phyloP scores from a whole-genome alignment of 1,140 invertebrate species.

The Maniola jurtina region DNA sequence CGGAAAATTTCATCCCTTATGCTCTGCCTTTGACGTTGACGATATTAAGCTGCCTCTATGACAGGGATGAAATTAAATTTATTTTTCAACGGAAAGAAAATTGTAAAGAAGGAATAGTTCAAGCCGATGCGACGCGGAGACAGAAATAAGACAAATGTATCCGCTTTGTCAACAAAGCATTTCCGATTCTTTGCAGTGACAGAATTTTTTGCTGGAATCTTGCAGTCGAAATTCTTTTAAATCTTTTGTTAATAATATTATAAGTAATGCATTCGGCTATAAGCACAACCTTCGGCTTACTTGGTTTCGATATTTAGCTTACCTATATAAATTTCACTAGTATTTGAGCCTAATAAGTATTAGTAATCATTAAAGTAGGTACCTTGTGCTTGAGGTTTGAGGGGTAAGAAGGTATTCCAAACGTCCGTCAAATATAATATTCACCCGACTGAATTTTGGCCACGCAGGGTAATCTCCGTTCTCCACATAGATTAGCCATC shows the following conservation, averaged over 20 bases:
- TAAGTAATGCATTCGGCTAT: background rate
- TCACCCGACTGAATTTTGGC: too few species aligned
- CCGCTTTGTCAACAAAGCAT: conserved; percentile 21
- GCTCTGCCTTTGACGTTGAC: conserved; percentile 21
- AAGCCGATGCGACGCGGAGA: conserved; percentile 12
- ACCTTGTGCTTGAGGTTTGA: too few species aligned
- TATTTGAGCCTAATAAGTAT: too few species aligned
- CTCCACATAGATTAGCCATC: too few species aligned
- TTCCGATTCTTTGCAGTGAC: conserved; percentile 7
- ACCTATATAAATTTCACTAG: too few species aligned
- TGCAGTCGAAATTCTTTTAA: background rate
- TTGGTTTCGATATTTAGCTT: too few species aligned
- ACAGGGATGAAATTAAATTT: conserved; percentile 22
- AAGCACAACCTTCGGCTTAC: background rate
- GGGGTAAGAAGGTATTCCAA: too few species aligned
- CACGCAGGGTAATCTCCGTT: too few species aligned
- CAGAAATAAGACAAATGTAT: conserved; percentile 17
- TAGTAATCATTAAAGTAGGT: too few species aligned
- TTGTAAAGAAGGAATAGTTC: background rate
- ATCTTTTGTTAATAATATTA: background rate
- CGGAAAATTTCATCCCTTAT: conserved; percentile 20
- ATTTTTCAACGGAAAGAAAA: conserved; percentile 14
- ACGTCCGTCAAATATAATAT: too few species aligned
- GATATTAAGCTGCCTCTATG: conserved; percentile 18
- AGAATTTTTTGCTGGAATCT: conserved; percentile 5